These are phyloP conservation scores for Theristicus caerulescens DNA, from an alignment of 2,113 vertebrate species.

Conservation along the genomic window DNA sequence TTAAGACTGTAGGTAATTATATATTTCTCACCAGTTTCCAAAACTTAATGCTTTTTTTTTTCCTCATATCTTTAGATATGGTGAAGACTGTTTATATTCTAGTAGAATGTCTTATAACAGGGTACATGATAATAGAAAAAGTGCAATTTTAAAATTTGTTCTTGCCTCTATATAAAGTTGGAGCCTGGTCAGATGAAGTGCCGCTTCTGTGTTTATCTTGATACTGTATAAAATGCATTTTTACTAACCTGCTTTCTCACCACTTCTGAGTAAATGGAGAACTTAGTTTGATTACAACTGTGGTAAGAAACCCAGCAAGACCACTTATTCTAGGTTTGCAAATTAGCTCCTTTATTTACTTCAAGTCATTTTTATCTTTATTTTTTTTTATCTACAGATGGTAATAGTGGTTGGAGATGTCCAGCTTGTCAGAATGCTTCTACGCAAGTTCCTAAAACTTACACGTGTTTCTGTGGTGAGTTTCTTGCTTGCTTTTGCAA, in stretches of 20 bases:
- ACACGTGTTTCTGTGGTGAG: conserved; percentile 97
- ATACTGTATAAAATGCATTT: not conserved
- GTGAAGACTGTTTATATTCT: not conserved
- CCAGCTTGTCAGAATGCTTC: conserved; percentile 96
- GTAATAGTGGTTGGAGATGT: conserved; percentile 92
- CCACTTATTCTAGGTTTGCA: not conserved
- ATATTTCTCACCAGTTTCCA: not conserved
- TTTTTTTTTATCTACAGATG: conserved; percentile 75
- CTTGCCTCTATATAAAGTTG: not conserved
- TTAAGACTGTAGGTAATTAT: not conserved
- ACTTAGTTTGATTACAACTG: not conserved
- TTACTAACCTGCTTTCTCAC: not conserved
- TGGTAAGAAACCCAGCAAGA: not conserved
- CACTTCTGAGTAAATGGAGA: not conserved
- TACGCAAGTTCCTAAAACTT: conserved; percentile 82
- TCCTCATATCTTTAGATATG: not conserved
- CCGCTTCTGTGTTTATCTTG: not conserved
- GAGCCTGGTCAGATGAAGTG: not conserved
- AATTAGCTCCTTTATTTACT: not conserved
- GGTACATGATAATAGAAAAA: not conserved
- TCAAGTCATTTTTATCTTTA: not conserved
- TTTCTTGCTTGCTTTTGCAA: conserved; percentile 8
- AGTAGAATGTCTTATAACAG: not conserved
- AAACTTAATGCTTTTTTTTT: not conserved
- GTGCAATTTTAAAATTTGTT: not conserved